Evolutionary conservation across 2,888 invertebrate genomes (phyloP).

Genomic region (Dynastes hyllus): DNA sequence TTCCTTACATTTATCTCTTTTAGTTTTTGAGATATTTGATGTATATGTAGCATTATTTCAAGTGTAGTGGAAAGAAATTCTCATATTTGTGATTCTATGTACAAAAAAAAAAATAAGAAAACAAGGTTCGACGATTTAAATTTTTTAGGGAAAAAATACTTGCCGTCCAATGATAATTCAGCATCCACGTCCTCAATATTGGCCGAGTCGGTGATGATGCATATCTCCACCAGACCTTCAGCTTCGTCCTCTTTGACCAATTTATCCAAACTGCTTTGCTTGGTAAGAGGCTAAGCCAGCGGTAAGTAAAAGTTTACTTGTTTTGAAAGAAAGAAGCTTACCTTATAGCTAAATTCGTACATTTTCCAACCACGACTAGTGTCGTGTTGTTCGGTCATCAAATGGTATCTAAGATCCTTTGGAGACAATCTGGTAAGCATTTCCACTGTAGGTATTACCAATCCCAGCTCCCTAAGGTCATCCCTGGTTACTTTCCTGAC

Average conservation of each 20-base stretch:
- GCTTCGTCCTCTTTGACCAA: constrained; percentile 39
- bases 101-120: too few relatives aligned
- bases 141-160: constrained; percentile 39
- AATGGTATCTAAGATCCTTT: constrained; percentile 54
- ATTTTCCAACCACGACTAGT: constrained; percentile 70
- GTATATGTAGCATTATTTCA: too few relatives aligned
- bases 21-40: too few relatives aligned
- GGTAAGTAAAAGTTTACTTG: too few relatives aligned
- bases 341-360: constrained; percentile 71
- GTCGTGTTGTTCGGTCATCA: not conserved
- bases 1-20: too few relatives aligned
- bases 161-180: constrained; percentile 76
- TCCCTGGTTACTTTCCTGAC: constrained; percentile 69
- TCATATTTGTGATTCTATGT: too few relatives aligned
- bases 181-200: constrained; percentile 73
- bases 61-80: too few relatives aligned
- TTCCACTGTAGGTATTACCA: constrained; percentile 65
- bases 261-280: constrained; percentile 21
- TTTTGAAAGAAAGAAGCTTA: constrained; percentile 57
- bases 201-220: constrained; percentile 72
- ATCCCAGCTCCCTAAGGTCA: constrained; percentile 63
- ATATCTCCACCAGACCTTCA: constrained; percentile 63
- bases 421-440: constrained; percentile 63
- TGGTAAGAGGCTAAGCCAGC: not conserved
- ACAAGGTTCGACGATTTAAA: not conserved